These are phyloP conservation scores for Nebria brevicollis DNA, from an alignment of 2,888 invertebrate species.

Conservation along the genomic window DNA sequence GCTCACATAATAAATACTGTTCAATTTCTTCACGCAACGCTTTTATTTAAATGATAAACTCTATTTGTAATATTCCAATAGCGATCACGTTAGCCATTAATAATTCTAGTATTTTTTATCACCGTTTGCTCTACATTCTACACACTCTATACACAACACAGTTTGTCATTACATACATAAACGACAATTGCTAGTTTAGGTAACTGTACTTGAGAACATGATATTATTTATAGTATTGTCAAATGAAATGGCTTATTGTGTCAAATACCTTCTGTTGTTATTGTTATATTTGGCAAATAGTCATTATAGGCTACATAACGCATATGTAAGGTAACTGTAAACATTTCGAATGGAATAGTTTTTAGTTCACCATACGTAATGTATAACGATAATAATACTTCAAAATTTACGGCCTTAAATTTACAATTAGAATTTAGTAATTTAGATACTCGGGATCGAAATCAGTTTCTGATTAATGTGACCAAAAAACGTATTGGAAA, in stretches of 20 bases:
- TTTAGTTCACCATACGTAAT: no score
- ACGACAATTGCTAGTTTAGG: constrained; percentile 10
- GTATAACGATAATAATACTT: no score
- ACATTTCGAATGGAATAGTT: background rate
- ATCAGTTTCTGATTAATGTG: no score
- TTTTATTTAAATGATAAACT: background rate
- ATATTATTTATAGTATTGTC: constrained; percentile 32
- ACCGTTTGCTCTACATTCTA: constrained; percentile 13
- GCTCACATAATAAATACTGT: background rate
- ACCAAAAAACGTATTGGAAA: no score
- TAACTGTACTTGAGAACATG: constrained; percentile 33
- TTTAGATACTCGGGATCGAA: no score
- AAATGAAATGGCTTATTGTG: constrained; percentile 37
- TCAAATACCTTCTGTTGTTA: constrained; percentile 19
- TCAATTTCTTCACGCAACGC: background rate
- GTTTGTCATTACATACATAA: constrained; percentile 4
- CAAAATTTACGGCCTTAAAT: no score
- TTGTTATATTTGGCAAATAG: constrained; percentile 9
- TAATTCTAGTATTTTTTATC: constrained; percentile 1
- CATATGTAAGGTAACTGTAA: background rate
- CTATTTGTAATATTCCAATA: background rate
- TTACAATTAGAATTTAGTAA: no score
- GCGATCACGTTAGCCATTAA: background rate
- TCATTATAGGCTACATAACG: background rate
- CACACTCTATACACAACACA: background rate